Conservation (phyloP, 2,888 invertebrate species). For the Calameuta filiformis region DNA sequence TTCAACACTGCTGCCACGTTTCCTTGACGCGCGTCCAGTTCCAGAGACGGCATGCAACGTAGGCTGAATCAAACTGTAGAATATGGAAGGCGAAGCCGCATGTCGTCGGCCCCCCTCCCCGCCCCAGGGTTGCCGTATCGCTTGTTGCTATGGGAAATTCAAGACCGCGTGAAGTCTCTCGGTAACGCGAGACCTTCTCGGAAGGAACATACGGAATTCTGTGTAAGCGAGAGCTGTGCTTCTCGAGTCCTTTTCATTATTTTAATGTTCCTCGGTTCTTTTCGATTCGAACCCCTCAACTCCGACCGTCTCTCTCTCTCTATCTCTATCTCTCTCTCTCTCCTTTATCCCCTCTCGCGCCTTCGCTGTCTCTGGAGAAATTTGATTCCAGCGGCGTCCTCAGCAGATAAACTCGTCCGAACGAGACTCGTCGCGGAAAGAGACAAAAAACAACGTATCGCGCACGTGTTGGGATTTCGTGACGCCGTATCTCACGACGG, state of each 20-base stretch:
- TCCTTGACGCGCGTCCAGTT: neutral
- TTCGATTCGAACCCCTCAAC: neutral
- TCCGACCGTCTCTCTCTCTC: too few relatives aligned
- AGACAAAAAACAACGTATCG: conserved; percentile 5
- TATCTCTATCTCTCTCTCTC: conserved; percentile 2
- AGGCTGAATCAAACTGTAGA: conserved; percentile 1
- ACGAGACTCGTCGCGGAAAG: neutral
- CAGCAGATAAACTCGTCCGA: neutral
- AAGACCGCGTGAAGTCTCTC: conserved; percentile 11
- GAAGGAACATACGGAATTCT: neutral
- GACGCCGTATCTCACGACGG: neutral
- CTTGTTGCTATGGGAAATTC: conserved; percentile 36
- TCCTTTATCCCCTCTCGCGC: neutral
- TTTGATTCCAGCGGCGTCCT: neutral
- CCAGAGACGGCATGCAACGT: neutral
- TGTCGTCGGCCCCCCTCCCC: neutral
- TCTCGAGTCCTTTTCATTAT: neutral
- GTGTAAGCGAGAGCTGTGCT: neutral
- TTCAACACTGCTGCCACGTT: neutral
- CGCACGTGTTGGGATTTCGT: neutral
- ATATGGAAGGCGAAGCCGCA: neutral
- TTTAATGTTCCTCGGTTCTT: neutral
- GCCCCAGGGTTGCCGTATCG: neutral
- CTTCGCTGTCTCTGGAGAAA: conserved; percentile 8
- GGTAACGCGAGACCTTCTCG: conserved; percentile 33